Conservation (phyloP, 2,888 invertebrate genomes). For the Morpho deidamia region DNA sequence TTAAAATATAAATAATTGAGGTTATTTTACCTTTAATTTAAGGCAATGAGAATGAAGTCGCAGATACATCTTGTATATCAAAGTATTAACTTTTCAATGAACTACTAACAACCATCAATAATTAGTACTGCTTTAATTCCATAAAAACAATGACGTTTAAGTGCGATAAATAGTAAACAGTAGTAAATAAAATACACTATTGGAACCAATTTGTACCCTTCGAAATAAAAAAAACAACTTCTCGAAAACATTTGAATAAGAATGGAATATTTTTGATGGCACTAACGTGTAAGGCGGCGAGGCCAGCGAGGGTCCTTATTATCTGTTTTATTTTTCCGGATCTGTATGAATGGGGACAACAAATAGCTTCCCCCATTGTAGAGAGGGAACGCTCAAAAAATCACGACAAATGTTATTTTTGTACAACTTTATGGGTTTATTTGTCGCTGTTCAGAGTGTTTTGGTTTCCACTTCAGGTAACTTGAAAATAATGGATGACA, state of each 20-base stretch:
- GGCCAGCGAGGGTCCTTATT: conserved; percentile 54
- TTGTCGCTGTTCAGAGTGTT: conserved; percentile 43
- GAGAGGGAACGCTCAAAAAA: conserved; percentile 39
- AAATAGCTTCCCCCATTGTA: conserved; percentile 59
- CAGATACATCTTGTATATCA: no score
- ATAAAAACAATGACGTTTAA: neutral
- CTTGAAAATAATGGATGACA: conserved; percentile 14
- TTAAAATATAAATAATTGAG: no score
- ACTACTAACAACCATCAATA: no score
- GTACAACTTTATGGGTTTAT: conserved; percentile 67
- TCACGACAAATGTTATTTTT: conserved; percentile 62
- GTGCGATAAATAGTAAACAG: no score
- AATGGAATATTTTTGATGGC: conserved; percentile 65
- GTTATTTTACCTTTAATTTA: no score
- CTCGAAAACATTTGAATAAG: conserved; percentile 76
- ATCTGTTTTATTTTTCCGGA: conserved; percentile 77
- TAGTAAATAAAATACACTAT: neutral
- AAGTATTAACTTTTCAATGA: no score
- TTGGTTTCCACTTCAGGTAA: conserved; percentile 31
- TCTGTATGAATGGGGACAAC: conserved; percentile 66
- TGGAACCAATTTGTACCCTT: conserved; percentile 1
- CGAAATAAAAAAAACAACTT: conserved; percentile 62
- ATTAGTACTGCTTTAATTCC: no score
- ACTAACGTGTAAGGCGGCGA: conserved; percentile 73
- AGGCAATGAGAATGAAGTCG: no score